Evolutionary conservation across 2,113 vertebrate species (phyloP).

Genomic region (Globicephala melas): DNA sequence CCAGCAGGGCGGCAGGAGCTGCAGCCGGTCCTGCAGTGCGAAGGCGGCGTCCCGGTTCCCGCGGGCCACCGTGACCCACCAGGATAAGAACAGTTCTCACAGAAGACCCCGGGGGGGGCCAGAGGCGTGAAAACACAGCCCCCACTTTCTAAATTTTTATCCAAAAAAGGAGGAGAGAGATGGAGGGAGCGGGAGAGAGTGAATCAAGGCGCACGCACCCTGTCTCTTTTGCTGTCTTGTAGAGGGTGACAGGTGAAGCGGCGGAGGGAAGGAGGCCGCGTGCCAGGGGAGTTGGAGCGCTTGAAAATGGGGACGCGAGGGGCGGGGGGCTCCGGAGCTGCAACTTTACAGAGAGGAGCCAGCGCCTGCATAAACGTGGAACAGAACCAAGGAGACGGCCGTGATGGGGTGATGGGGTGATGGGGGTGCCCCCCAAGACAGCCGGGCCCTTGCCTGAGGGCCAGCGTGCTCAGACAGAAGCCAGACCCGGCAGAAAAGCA

Average conservation of each 20-base stretch:
- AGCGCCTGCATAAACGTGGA: background rate
- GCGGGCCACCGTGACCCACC: rapidly evolving
- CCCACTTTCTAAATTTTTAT: background rate
- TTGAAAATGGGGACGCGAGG: rapidly evolving
- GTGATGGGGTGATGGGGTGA: background rate
- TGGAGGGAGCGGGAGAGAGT: no score
- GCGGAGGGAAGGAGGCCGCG: no score
- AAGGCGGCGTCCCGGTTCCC: no score
- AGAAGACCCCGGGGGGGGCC: rapidly evolving
- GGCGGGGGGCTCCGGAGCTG: background rate
- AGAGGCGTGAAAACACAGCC: no score
- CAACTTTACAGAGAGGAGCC: background rate
- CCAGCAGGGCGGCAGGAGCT: no score
- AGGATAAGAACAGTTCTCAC: no score
- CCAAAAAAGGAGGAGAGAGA: no score
- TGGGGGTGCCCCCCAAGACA: background rate
- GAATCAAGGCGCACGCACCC: rapidly evolving
- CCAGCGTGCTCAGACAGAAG: rapidly evolving
- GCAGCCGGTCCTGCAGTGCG: background rate
- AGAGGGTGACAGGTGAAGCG: background rate
- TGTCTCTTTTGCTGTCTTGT: rapidly evolving
- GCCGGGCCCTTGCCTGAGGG: background rate
- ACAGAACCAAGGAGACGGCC: rapidly evolving
- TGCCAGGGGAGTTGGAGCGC: background rate
- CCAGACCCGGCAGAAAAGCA: background rate